Percentiles rank a stretch among this genome's conserved stretches.
Evolutionary conservation across 1,140 invertebrate species (phyloP).

Genomic region (Cydia splendana): DNA sequence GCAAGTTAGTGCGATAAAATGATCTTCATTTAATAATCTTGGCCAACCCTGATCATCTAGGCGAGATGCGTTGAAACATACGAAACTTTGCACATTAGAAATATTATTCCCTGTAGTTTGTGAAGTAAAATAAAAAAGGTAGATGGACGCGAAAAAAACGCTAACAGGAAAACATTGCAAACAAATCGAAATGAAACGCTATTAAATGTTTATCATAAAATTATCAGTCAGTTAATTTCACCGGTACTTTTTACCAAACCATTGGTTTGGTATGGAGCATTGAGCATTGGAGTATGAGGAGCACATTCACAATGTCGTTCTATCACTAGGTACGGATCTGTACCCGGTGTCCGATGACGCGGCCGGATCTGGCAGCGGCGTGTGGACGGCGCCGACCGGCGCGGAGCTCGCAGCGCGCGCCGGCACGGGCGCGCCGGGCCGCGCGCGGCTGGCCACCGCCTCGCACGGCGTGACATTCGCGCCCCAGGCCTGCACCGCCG

Average conservation of each 20-base stretch:
- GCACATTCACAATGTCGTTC: neutral
- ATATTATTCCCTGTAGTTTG: too few species aligned
- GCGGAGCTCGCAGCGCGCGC: conserved; percentile 31
- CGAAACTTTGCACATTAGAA: neutral
- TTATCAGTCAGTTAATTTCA: too few species aligned
- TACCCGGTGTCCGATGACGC: neutral
- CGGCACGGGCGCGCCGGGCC: conserved; percentile 31
- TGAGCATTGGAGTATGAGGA: too few species aligned
- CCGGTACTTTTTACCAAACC: too few species aligned
- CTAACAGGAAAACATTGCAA: too few species aligned
- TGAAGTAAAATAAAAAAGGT: too few species aligned
- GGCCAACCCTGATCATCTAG: neutral
- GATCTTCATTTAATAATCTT: neutral
- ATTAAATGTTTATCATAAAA: too few species aligned
- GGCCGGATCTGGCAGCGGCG: conserved; percentile 34
- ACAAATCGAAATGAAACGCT: too few species aligned
- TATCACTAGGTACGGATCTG: neutral
- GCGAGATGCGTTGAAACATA: neutral
- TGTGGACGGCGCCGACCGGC: conserved; percentile 44
- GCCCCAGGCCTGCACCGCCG: conserved; percentile 54
- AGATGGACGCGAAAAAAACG: too few species aligned
- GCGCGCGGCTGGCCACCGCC: conserved; percentile 39
- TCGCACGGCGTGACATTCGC: conserved; percentile 38
- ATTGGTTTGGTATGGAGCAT: too few species aligned
- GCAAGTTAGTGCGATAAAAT: too few species aligned